These are phyloP conservation scores for Loripinus fragilis DNA, from an alignment of 2,888 invertebrate species.

Conservation along the genomic window DNA sequence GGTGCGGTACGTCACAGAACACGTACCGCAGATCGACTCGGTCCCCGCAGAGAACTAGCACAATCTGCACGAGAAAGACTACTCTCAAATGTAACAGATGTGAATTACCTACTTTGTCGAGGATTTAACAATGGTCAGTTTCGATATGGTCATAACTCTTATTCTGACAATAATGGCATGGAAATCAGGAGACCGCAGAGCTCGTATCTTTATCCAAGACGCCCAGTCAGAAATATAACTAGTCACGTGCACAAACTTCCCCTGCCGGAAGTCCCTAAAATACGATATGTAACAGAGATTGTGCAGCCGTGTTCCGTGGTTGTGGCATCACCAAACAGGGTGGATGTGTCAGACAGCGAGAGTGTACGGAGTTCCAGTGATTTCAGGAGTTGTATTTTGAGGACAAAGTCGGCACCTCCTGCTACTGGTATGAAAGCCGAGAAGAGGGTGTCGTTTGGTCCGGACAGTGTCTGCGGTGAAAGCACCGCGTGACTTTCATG, in stretches of 20 bases:
- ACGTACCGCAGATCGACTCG: background rate
- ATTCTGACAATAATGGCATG: background rate
- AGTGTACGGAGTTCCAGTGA: background rate
- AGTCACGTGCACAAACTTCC: background rate
- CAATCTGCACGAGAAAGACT: conserved; percentile 11
- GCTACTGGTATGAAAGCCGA: background rate
- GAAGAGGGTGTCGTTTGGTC: conserved; percentile 1
- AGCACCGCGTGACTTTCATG: background rate
- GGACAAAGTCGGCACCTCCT: conserved; percentile 5
- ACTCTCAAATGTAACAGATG: conserved; percentile 7
- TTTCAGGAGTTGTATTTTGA: background rate
- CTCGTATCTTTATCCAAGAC: background rate
- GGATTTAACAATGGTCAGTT: background rate
- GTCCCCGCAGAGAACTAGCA: background rate
- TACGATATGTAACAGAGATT: background rate
- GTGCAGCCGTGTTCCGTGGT: conserved; percentile 6
- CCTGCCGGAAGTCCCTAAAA: background rate
- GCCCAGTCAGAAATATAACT: background rate
- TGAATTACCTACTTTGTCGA: background rate
- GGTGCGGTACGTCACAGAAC: background rate
- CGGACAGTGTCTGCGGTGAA: background rate
- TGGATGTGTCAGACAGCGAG: background rate
- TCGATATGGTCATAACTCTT: background rate
- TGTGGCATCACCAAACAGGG: background rate
- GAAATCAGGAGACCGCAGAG: background rate